Evolutionary conservation across 2,888 invertebrate genomes (phyloP), one percentile per base, ranked within the genome.

Genomic region (Noctua fimbriata): DNA sequence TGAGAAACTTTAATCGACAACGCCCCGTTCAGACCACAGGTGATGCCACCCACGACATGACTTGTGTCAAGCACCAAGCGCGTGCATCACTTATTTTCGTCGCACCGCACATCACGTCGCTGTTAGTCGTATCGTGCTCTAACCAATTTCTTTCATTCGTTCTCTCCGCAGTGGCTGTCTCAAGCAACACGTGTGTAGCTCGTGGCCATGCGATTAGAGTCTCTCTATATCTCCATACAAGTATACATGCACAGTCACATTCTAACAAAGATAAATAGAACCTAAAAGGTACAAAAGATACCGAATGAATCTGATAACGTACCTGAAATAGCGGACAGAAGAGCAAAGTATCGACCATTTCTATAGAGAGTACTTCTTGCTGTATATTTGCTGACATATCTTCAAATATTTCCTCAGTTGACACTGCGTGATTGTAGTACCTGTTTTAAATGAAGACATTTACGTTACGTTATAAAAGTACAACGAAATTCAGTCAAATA

Each of bases 371-470:
- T 10, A 97, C 94, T 90, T 96, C 96, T 87, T 96, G 96, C 83
- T 95, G 93, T 18, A 96, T 95, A 79, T 95, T 95, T 0, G 92
- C 83, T 0, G 96, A 96, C 95, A 96, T 95, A 71, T 96, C 94
- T 79, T 92, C 89, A 69, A 97, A 96, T 83, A 97, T 91, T 85
- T 96, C 96, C 7, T 94, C 91, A 0, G 93, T 92, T 0, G 95
- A 94, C 2, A 97, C 94, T 0, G 95, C 95, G 66, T 93, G 94
- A 70, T 96, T 97, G 81, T 96, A 96, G 87, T 96, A 97, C 96
- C 96, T 97, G 69, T 74, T 63, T 47, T 28, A 18, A 65, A 32
- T 36, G 21, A 21, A 65, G 10, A 32, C 9, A 3, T 32, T 60
- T 28, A 28, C 28, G 6, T 28, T 28, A 60, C 28, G 60, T 70